phyloP scores from a whole-genome alignment of 1,140 invertebrate genomes.

The Agrypnia vestita region DNA sequence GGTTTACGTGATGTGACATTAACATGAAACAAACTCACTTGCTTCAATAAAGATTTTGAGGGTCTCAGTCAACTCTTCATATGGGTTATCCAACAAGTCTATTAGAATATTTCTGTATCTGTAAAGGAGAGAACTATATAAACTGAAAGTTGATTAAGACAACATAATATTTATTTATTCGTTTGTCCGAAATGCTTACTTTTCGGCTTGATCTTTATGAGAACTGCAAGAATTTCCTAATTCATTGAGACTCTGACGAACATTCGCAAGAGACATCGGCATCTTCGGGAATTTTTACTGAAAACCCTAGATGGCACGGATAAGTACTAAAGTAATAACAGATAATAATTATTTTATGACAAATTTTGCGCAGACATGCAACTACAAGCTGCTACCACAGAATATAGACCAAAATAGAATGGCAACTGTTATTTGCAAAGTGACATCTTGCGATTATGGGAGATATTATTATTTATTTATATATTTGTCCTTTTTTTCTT shows the following conservation, averaged over 20 bases:
- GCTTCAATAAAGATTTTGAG: constrained; percentile 95
- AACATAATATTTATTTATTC: background rate
- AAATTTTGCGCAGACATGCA: too few species aligned
- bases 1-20: constrained; percentile 13
- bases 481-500: too few species aligned
- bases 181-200: constrained; percentile 73
- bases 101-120: constrained; percentile 90
- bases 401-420: too few species aligned
- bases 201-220: constrained; percentile 96
- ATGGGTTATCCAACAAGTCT: constrained; percentile 81
- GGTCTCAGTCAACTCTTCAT: constrained; percentile 85
- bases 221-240: constrained; percentile 85
- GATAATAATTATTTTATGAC: too few species aligned
- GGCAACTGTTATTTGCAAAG: too few species aligned
- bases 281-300: constrained; percentile 67
- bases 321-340: too few species aligned
- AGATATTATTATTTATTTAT: too few species aligned
- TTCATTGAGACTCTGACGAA: constrained; percentile 79
- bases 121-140: constrained; percentile 64
- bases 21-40: constrained; percentile 78
- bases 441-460: too few species aligned
- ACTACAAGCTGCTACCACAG: too few species aligned
- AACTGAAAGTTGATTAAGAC: too few species aligned
- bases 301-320: too few species aligned
- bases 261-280: constrained; percentile 71